Evolutionary conservation across 2,797 vertebrate species (phyloP).

Genomic region (Squalus acanthias): DNA sequence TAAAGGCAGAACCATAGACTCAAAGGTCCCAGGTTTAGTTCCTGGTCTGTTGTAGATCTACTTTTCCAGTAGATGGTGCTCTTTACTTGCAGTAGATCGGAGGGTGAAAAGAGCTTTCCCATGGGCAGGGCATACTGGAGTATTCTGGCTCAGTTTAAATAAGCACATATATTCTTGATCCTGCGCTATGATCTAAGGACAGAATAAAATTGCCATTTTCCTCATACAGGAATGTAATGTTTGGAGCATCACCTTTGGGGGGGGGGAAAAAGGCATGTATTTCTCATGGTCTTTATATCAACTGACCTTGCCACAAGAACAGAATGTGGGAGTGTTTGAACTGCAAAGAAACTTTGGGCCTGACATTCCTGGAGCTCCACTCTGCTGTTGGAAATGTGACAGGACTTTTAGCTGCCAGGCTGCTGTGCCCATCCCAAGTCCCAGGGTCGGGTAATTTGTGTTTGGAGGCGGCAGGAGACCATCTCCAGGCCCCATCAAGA

Average conservation of each 20-base stretch:
- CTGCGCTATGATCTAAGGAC: not conserved
- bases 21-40: no score
- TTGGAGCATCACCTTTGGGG: not conserved
- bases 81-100: no score
- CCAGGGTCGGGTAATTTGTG: not conserved
- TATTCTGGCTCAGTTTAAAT: not conserved
- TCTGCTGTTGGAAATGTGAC: not conserved
- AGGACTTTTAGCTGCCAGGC: not conserved
- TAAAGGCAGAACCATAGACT: not conserved
- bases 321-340: not conserved
- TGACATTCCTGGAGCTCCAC: not conserved
- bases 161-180: not conserved
- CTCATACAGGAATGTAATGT: not conserved
- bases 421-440: not conserved
- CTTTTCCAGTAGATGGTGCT: slow-evolving; percentile 20
- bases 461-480: not conserved
- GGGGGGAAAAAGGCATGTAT: not conserved
- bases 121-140: not conserved
- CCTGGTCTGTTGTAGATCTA: not conserved
- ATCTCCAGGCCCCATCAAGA: not conserved
- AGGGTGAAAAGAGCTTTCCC: not conserved
- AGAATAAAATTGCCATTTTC: not conserved
- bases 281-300: not conserved
- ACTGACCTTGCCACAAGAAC: not conserved
- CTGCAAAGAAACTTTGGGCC: not conserved